Conservation (phyloP, 2,888 invertebrate species). For the Escarpia spicata region DNA sequence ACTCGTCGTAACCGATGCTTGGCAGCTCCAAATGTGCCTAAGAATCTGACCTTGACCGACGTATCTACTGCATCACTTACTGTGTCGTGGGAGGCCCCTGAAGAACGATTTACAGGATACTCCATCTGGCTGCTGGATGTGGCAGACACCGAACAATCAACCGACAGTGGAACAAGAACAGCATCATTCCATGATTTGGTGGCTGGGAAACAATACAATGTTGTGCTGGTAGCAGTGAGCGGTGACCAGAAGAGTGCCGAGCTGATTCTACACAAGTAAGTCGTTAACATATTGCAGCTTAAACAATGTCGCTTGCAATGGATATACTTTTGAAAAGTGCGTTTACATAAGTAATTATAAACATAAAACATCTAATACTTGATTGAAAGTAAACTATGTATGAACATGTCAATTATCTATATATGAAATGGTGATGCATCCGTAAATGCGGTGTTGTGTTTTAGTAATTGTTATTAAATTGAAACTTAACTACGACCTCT, state of each 20-base stretch:
- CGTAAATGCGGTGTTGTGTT: too few relatives aligned
- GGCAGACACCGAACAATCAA: not conserved
- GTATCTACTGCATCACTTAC: not conserved
- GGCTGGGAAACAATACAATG: not conserved
- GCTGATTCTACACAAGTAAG: not conserved
- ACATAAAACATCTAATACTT: too few relatives aligned
- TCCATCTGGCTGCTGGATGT: not conserved
- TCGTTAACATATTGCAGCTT: not conserved
- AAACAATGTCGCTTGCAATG: not conserved
- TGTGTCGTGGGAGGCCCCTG: not conserved
- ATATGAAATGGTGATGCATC: too few relatives aligned
- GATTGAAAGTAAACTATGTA: too few relatives aligned
- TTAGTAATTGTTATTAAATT: too few relatives aligned
- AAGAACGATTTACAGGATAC: conserved; percentile 2
- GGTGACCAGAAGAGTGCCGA: not conserved
- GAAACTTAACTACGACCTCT: too few relatives aligned
- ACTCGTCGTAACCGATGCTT: too few relatives aligned
- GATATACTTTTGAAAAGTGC: too few relatives aligned
- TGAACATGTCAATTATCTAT: too few relatives aligned
- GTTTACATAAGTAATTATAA: too few relatives aligned
- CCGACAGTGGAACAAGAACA: not conserved
- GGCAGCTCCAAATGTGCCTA: not conserved
- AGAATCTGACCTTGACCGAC: not conserved
- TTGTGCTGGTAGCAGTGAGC: not conserved
- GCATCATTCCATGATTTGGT: not conserved